A percentile compares a stretch with the other conserved stretches of the same genome.
phyloP scores from a whole-genome alignment of 2,797 vertebrate genomes.

The Poecile montanus region DNA sequence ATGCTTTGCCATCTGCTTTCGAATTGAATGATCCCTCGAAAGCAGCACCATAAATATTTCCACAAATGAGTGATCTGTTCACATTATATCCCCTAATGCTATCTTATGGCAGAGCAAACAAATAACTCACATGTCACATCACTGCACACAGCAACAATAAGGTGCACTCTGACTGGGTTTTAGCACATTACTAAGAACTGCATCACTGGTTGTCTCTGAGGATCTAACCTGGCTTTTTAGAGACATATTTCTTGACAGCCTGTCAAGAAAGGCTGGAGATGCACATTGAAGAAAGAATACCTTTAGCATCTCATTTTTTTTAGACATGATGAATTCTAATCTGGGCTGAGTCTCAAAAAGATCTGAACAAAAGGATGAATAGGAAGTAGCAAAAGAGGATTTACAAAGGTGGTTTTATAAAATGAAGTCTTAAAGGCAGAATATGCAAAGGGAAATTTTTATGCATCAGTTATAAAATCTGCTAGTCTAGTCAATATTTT shows the following conservation, averaged over 20 bases:
- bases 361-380: constrained; percentile 53
- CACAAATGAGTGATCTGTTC: constrained; percentile 73
- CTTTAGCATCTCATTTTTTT: constrained; percentile 55
- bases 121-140: constrained; percentile 70
- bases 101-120: constrained; percentile 67
- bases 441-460: neutral
- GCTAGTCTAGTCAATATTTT: constrained; percentile 3
- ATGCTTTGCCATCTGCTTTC: constrained; percentile 59
- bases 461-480: neutral
- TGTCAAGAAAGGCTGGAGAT: constrained; percentile 60
- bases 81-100: constrained; percentile 68
- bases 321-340: constrained; percentile 57
- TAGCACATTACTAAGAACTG: constrained; percentile 39
- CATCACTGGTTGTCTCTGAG: constrained; percentile 58
- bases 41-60: constrained; percentile 73
- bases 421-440: neutral
- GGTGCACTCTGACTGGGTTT: constrained; percentile 28
- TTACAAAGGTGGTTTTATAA: constrained; percentile 12
- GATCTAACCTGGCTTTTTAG: constrained; percentile 71
- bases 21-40: constrained; percentile 70
- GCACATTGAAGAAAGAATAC: constrained; percentile 66
- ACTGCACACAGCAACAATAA: constrained; percentile 43
- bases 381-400: constrained; percentile 14
- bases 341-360: constrained; percentile 39
- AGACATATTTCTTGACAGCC: constrained; percentile 70